Percentiles rank a stretch among this genome's conserved stretches.
These are phyloP conservation scores for Atrina japonica DNA, from an alignment of 2,888 invertebrate genomes.

Conservation along the genomic window DNA sequence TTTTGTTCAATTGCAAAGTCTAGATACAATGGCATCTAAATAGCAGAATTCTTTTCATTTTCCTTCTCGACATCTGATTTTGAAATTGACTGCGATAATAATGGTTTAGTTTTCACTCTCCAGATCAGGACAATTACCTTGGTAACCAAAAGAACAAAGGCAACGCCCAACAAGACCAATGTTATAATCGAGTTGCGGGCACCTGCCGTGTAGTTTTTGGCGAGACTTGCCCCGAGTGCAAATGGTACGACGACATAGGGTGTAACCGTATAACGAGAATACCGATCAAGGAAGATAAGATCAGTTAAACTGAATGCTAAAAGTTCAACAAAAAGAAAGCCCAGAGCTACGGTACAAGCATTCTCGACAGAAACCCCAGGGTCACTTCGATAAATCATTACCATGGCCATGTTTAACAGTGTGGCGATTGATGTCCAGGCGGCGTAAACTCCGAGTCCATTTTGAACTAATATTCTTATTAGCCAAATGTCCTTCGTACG, in stretches of 20 bases:
- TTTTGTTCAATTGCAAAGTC: no score
- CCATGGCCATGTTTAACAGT: constrained; percentile 66
- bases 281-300: constrained; percentile 63
- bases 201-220: constrained; percentile 51
- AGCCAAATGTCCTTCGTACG: constrained; percentile 59
- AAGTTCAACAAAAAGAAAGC: constrained; percentile 61
- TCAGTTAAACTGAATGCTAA: constrained; percentile 64
- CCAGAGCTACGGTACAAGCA: constrained; percentile 60
- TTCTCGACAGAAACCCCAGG: constrained; percentile 39
- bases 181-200: constrained; percentile 55
- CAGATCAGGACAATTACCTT: constrained; percentile 21
- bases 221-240: constrained; percentile 63
- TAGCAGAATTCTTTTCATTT: no score
- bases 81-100: no score
- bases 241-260: constrained; percentile 65
- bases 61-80: no score
- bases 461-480: constrained; percentile 66
- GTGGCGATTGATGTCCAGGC: constrained; percentile 70
- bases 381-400: constrained; percentile 48
- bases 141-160: not conserved
- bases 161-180: constrained; percentile 15
- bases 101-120: no score
- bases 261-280: constrained; percentile 65
- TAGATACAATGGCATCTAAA: no score
- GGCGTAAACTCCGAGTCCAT: constrained; percentile 70